Evolutionary conservation across 2,797 vertebrate species (phyloP).

Genomic region (Alauda arvensis): DNA sequence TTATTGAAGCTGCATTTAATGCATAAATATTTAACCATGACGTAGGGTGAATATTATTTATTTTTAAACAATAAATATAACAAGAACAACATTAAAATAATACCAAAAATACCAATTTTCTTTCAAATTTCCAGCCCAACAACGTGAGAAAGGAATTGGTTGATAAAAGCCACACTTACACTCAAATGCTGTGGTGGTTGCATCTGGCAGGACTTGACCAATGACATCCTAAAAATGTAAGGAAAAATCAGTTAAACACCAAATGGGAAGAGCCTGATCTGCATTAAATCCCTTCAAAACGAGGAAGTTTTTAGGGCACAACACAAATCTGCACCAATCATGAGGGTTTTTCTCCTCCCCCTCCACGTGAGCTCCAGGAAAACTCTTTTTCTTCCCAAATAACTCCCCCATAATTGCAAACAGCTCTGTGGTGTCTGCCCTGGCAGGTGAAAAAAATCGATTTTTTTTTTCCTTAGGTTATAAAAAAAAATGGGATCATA

Average conservation of each 20-base stretch:
- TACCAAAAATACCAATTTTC: neutral
- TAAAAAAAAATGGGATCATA: neutral
- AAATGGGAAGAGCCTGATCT: neutral
- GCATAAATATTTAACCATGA: constrained; percentile 72
- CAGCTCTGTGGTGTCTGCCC: neutral
- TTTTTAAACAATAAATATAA: neutral
- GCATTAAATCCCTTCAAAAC: neutral
- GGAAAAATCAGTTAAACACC: neutral
- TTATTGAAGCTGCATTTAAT: constrained; percentile 71
- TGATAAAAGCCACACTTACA: constrained; percentile 83
- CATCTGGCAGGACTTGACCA: constrained; percentile 92
- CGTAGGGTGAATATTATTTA: neutral
- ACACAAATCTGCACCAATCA: neutral
- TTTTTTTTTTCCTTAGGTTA: neutral
- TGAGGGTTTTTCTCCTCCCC: fast-evolving
- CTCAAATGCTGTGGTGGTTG: constrained; percentile 96
- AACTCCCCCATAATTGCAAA: neutral
- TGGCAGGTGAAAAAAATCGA: neutral
- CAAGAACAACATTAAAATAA: neutral
- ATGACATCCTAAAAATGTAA: constrained; percentile 85
- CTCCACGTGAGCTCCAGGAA: neutral
- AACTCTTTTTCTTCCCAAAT: neutral
- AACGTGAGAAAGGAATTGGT: neutral
- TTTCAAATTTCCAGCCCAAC: neutral
- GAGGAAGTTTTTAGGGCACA: neutral